Evolutionary conservation across 1,140 invertebrate genomes (phyloP), one percentile per base, ranked within the genome.

Genomic region (Samia ricini): DNA sequence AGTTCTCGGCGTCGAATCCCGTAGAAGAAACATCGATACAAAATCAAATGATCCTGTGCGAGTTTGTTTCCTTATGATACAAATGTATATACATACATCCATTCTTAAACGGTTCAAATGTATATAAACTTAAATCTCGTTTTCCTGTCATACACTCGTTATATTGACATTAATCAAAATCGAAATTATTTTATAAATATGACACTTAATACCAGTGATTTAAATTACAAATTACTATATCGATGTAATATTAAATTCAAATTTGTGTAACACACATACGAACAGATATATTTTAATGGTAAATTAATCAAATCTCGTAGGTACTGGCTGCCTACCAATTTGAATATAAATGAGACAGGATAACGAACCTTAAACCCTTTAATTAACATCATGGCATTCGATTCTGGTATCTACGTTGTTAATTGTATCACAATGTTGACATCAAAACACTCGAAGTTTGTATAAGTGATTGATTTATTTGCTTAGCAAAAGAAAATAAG

Each of bases 291-390:
- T 52, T 6, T 22, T 52, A 21, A 20, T 23, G 2, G 51, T 10
- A 21, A 66, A 69, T 70, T 74, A 72, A 79, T 74, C 68, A 71
- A 66, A 76, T 72, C 68, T 42, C 50, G 62, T 64, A n/a, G n/a
- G n/a, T n/a, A 66, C 72, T 62, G 61, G 36, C 51, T 51, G 55
- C 62, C 55, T 74, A 72, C 58, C 74, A 81, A 85, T 83, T 83
- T 85, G 81, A 85, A 85, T 85, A 77, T 74, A 77, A 77, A 81
- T 81, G 74, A 77, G 71, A 65, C 60, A 50, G 57, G 50, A 57
- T 67, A 66, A 70, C 61, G 61, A 65, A 60, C 26, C 60, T 64
- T 65, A 70, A 56, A 71, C 63, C 61, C 64, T 75, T 79, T 80
- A 80, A 82, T 80, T 79, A 77, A 69, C 64, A 66, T 71, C 48